Evolutionary conservation across 2,888 invertebrate genomes (phyloP), one percentile per base, ranked within the genome.

Genomic region (Drosophila buzzatii): DNA sequence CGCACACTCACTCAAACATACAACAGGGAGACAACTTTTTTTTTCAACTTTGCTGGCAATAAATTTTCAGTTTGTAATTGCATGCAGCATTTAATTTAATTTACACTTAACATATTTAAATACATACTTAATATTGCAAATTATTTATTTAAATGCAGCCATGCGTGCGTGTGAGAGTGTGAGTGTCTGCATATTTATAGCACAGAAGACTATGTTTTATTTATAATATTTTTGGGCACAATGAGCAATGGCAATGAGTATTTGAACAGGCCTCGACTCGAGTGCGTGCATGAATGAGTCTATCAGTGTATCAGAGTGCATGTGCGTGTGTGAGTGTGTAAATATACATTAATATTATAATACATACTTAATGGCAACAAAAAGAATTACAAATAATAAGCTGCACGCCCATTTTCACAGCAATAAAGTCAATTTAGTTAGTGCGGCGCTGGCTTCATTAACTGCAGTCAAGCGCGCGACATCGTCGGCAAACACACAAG

Each of bases 391-490:
- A 61, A 65, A 67, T 68, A 67, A 68, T 67, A 67, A 65, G 71
- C 73, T 65, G 73, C 63, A 66, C 67, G 85, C 86, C 90, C 82
- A 86, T 86, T 86, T 90, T 83, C 81, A 74, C 76, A 84, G 85
- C 85, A 87, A 87, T 87, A 90, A 89, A 90, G 87, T 90, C 86
- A 87, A 87, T 87, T 87, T 90, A 90, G 90, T 84, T 87, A 66
- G 73, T 47, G 79, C 61, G 70, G 78, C 62, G 67, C 70, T 68
- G 73, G 76, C 90, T 87, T 90, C 84, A 90, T 90, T 89, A 90
- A 83, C 70, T 89, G 85, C 85, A 86, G 82, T 67, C 85, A 72
- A 76, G 83, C 59, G 83, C 69, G 83, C 86, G 86, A 80, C 82
- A 75, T 79, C 82, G 83, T 67, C 77, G 53, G 64, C 79, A 45